phyloP scores from a whole-genome alignment of 2,888 invertebrate species.

The Dorcus hopei region DNA sequence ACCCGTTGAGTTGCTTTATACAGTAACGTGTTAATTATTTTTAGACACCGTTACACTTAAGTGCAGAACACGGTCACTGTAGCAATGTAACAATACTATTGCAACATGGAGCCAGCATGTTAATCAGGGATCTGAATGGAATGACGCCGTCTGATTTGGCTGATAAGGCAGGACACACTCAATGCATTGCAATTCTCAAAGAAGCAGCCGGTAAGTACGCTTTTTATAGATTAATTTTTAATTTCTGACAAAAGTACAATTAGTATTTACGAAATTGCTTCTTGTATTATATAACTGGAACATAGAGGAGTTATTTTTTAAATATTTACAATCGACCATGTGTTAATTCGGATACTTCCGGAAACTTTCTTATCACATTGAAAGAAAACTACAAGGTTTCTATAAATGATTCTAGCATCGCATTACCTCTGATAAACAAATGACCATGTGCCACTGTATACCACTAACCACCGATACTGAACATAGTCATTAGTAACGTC shows the following conservation, averaged over 20 bases:
- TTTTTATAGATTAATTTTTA: neutral
- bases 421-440: no score
- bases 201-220: constrained; percentile 60
- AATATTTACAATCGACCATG: no score
- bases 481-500: no score
- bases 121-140: constrained; percentile 63
- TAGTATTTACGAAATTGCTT: no score
- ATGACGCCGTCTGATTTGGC: constrained; percentile 71
- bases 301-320: no score
- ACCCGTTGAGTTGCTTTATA: neutral
- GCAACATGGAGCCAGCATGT: constrained; percentile 63
- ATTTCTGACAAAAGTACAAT: neutral
- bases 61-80: constrained; percentile 75
- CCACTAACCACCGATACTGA: no score
- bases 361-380: no score
- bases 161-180: constrained; percentile 63
- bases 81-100: constrained; percentile 67
- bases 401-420: no score
- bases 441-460: no score
- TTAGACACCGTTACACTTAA: constrained; percentile 77
- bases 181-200: constrained; percentile 62
- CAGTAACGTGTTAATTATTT: constrained; percentile 23
- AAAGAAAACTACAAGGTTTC: no score
- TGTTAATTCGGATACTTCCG: no score
- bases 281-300: no score